phyloP scores from a whole-genome alignment of 2,113 vertebrate species.

The Brachyistius frenatus region DNA sequence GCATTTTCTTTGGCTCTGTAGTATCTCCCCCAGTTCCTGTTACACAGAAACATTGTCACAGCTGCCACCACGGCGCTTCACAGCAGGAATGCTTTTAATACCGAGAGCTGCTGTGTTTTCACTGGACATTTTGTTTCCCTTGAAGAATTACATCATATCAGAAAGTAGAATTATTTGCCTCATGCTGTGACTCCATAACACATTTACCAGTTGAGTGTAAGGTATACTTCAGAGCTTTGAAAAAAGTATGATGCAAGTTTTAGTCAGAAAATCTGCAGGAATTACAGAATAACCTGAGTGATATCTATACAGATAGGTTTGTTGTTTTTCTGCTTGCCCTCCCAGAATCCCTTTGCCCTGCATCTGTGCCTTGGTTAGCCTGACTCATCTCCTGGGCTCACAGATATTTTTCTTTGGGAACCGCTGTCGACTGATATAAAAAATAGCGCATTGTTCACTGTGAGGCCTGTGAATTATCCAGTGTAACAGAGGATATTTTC shows the following conservation, averaged over 20 bases:
- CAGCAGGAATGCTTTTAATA: conserved; percentile 22
- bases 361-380: background rate
- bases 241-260: background rate
- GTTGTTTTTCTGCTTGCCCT: background rate
- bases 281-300: conserved; percentile 7
- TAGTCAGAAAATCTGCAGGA: background rate
- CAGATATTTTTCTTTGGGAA: background rate
- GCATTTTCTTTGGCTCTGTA: conserved; percentile 5
- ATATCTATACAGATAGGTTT: conserved; percentile 5
- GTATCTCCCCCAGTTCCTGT: background rate
- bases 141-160: background rate
- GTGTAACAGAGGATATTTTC: background rate
- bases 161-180: background rate
- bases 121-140: background rate
- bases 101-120: background rate
- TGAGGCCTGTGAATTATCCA: background rate
- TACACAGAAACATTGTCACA: conserved; percentile 2
- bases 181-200: background rate
- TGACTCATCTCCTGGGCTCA: background rate
- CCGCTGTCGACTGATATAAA: background rate
- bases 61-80: background rate
- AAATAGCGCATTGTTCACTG: background rate
- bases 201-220: background rate
- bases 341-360: background rate
- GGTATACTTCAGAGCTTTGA: background rate